Percentiles rank a stretch among this genome's conserved stretches.
Evolutionary conservation across 2,888 invertebrate genomes (phyloP).

Genomic region (Eurytoma californica): DNA sequence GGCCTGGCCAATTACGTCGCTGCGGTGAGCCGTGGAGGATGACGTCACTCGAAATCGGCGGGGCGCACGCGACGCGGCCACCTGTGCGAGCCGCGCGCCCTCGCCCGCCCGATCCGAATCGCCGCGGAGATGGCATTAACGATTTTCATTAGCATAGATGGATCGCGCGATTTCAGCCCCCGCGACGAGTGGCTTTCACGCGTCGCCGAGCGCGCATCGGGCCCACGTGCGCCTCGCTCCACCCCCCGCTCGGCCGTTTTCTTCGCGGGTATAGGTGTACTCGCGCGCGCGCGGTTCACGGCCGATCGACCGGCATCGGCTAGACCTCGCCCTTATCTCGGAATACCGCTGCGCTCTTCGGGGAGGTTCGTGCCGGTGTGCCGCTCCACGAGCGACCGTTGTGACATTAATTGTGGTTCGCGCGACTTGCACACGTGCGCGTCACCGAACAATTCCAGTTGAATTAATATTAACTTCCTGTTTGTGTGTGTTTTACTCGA

Average conservation of each 20-base stretch:
- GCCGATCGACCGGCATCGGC: no score
- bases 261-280: neutral
- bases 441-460: no score
- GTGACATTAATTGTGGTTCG: no score
- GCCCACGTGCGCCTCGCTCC: conserved; percentile 39
- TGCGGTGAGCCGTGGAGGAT: neutral
- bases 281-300: neutral
- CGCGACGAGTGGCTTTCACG: neutral
- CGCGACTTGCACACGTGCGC: no score
- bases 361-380: no score
- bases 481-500: no score
- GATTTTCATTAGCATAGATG: conserved; percentile 73
- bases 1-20: conserved; percentile 3
- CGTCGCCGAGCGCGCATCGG: conserved; percentile 12
- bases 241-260: neutral
- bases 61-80: conserved; percentile 66
- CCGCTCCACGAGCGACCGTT: no score
- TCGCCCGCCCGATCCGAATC: conserved; percentile 65
- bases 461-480: no score
- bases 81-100: conserved; percentile 67
- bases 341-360: no score
- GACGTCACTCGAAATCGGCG: conserved; percentile 43
- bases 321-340: no score
- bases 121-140: conserved; percentile 66
- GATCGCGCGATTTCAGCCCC: conserved; percentile 64